Evolutionary conservation across 2,888 invertebrate species (phyloP).

Genomic region (Allygus modestus): DNA sequence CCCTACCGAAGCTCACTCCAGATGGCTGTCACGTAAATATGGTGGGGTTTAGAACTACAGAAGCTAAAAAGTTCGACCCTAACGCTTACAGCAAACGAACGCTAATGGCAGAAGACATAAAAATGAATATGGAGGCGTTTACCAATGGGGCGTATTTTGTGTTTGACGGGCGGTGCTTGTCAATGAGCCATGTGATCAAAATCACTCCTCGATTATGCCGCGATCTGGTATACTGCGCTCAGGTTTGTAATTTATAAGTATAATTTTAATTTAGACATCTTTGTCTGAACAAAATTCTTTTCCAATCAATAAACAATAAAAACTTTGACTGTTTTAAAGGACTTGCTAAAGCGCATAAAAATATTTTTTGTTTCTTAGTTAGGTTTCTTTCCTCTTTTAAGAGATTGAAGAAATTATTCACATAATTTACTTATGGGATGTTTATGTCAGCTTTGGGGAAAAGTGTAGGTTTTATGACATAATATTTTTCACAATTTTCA

Average conservation of each 20-base stretch:
- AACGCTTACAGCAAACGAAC: conserved; percentile 15
- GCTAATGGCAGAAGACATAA: conserved; percentile 45
- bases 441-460: too few species aligned
- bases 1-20: conserved; percentile 58
- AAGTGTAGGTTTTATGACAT: too few species aligned
- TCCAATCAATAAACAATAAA: too few species aligned
- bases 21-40: conserved; percentile 60
- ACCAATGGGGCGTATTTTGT: conserved; percentile 89
- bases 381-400: too few species aligned
- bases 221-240: conserved; percentile 74
- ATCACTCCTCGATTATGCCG: conserved; percentile 87
- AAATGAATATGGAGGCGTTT: conserved; percentile 74
- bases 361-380: too few species aligned
- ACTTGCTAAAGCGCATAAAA: too few species aligned
- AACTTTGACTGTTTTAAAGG: too few species aligned
- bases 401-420: too few species aligned
- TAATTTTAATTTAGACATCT: too few species aligned
- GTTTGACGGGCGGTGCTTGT: conserved; percentile 77
- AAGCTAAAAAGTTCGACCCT: conserved; percentile 45
- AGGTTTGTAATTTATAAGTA: conserved; percentile 50
- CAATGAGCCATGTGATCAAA: conserved; percentile 83
- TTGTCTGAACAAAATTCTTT: too few species aligned
- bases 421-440: too few species aligned
- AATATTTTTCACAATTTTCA: too few species aligned
- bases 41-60: conserved; percentile 21